Conservation (phyloP, 2,888 invertebrate species). For the Ichneumoninae sp. region DNA sequence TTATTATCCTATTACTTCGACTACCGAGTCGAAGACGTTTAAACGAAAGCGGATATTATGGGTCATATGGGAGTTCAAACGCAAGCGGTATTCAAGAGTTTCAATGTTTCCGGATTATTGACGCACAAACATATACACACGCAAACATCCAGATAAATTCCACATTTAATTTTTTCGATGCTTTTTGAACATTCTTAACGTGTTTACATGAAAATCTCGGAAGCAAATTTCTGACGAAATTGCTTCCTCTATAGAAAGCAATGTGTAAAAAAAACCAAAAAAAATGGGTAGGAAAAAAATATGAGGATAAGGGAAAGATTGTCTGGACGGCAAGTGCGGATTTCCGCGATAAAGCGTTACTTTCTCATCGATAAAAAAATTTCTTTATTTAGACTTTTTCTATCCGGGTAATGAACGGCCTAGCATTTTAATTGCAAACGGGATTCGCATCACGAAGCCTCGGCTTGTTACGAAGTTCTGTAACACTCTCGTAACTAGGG, state of each 20-base stretch:
- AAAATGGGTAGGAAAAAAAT: background rate
- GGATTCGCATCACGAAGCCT: background rate
- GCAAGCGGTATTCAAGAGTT: background rate
- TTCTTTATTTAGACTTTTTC: conserved; percentile 11
- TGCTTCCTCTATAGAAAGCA: too few relatives aligned
- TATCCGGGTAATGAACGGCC: conserved; percentile 9
- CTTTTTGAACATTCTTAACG: too few relatives aligned
- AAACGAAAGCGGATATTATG: background rate
- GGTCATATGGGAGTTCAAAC: background rate
- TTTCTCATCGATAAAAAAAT: conserved; percentile 34
- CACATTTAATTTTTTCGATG: background rate
- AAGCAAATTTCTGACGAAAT: too few relatives aligned
- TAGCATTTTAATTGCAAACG: conserved; percentile 6
- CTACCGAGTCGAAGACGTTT: background rate
- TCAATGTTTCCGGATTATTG: background rate
- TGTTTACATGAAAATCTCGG: too few relatives aligned
- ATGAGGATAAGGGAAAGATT: background rate
- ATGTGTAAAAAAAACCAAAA: too few relatives aligned
- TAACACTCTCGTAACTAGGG: background rate
- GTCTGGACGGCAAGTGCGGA: conserved; percentile 4
- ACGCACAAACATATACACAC: background rate
- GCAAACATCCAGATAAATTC: background rate
- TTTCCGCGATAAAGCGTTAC: conserved; percentile 32
- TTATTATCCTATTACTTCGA: background rate
- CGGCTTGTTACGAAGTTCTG: conserved; percentile 3